These are phyloP conservation scores for Anticlea derivata DNA, from an alignment of 2,888 invertebrate genomes.

Conservation along the genomic window DNA sequence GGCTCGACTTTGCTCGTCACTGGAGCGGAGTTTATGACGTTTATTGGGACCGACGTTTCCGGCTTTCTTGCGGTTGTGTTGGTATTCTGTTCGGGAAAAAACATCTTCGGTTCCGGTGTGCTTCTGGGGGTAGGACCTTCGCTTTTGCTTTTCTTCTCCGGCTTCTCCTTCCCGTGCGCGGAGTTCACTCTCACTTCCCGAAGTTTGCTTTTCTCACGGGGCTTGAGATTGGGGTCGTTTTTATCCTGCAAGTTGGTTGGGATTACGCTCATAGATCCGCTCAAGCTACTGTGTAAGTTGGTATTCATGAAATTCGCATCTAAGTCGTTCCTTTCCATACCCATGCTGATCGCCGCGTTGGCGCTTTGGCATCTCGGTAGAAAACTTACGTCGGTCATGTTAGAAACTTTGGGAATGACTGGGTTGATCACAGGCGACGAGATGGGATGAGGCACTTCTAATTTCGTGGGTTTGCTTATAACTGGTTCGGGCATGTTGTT, in stretches of 20 bases:
- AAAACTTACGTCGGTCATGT: slow-evolving; percentile 70
- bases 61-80: slow-evolving; percentile 64
- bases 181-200: slow-evolving; percentile 78
- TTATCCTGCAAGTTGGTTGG: slow-evolving; percentile 63
- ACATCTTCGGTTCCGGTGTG: slow-evolving; percentile 74
- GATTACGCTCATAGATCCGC: slow-evolving; percentile 65
- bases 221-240: slow-evolving; percentile 64
- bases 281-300: slow-evolving; percentile 60
- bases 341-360: slow-evolving; percentile 69
- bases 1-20: slow-evolving; percentile 67
- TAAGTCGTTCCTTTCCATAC: slow-evolving; percentile 67
- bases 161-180: slow-evolving; percentile 77
- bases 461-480: slow-evolving; percentile 65
- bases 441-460: slow-evolving; percentile 79
- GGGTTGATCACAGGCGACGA: slow-evolving; percentile 77
- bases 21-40: slow-evolving; percentile 73
- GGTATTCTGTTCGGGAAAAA: slow-evolving; percentile 73
- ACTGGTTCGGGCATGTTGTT: slow-evolving; percentile 62
- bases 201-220: slow-evolving; percentile 75
- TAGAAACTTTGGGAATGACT: slow-evolving; percentile 73
- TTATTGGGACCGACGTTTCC: slow-evolving; percentile 74
- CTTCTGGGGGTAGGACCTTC: slow-evolving; percentile 64
- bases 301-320: slow-evolving; percentile 60
- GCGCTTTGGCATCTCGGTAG: slow-evolving; percentile 78
- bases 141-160: slow-evolving; percentile 69